Conservation (phyloP, 2,113 vertebrate genomes). For the Aldabrachelys gigantea region DNA sequence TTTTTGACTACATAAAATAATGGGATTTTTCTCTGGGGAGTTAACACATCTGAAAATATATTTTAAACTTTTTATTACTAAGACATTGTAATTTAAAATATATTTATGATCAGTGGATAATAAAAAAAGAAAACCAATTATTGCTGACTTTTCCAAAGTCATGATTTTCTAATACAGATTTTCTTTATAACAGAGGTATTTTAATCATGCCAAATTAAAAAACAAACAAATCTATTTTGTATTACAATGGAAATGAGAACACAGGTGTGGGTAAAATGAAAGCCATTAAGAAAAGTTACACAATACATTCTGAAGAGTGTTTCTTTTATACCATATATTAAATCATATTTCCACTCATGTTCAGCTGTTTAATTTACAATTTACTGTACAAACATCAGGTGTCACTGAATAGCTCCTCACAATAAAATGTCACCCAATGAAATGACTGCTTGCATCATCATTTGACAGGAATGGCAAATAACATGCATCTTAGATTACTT, state of each 20-base stretch:
- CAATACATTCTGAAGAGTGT: neutral
- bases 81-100: neutral
- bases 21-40: neutral
- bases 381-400: slow-evolving; percentile 27
- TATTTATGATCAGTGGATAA: neutral
- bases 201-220: slow-evolving; percentile 27
- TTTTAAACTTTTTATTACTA: neutral
- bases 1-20: neutral
- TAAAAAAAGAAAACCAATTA: neutral
- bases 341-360: neutral
- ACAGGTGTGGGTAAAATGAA: neutral
- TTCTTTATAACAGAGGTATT: neutral
- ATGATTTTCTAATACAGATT: neutral
- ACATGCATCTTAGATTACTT: slow-evolving; percentile 4
- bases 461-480: slow-evolving; percentile 9
- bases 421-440: neutral
- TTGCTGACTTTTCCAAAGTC: neutral
- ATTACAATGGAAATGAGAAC: slow-evolving; percentile 22
- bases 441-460: neutral
- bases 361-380: slow-evolving; percentile 3
- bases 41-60: neutral
- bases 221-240: neutral
- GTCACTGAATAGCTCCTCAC: neutral
- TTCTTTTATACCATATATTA: slow-evolving; percentile 1
- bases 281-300: neutral